A percentile compares a stretch with the other conserved stretches of the same genome.
Conservation (phyloP, 2,888 invertebrate species). For the Leistus spinibarbis region DNA sequence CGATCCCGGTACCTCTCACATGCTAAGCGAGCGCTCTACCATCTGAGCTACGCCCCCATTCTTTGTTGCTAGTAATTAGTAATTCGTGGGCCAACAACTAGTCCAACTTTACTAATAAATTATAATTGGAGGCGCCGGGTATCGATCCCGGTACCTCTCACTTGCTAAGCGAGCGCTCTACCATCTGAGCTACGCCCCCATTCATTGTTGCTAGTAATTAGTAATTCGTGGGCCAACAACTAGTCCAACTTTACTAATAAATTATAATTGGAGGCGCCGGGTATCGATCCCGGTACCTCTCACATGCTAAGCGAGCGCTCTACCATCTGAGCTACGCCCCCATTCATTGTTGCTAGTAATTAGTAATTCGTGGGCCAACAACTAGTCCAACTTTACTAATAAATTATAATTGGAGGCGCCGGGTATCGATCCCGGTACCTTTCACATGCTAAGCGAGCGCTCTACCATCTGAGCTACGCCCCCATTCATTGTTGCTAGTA, state of each 20-base stretch:
- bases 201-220: no score
- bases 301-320: slow-evolving; percentile 65
- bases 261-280: slow-evolving; percentile 57
- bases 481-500: no score
- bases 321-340: slow-evolving; percentile 62
- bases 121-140: slow-evolving; percentile 57
- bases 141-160: slow-evolving; percentile 65
- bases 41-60: slow-evolving; percentile 18
- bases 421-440: slow-evolving; percentile 64
- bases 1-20: slow-evolving; percentile 17
- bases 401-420: slow-evolving; percentile 57
- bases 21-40: slow-evolving; percentile 18
- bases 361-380: no score
- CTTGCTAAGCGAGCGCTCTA: slow-evolving; percentile 65
- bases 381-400: no score
- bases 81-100: no score
- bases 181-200: slow-evolving; percentile 62
- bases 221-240: no score
- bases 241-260: no score
- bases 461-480: slow-evolving; percentile 64
- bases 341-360: no score
- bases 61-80: no score
- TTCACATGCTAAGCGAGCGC: slow-evolving; percentile 65
- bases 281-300: slow-evolving; percentile 65
- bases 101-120: no score